Conservation (phyloP, 1,140 invertebrate genomes). For the Copidosoma floridanum region DNA sequence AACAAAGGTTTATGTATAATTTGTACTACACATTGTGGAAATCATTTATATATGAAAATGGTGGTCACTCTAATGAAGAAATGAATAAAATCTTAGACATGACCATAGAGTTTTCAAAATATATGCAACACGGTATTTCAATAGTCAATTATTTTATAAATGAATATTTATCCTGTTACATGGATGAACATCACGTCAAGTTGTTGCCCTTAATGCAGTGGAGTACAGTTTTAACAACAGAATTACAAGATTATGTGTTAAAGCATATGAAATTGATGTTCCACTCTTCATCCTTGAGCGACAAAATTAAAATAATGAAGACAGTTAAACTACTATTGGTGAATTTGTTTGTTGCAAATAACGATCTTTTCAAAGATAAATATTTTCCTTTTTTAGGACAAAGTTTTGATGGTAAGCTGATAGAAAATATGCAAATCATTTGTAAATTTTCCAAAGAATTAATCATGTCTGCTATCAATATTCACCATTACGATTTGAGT, state of each 20-base stretch:
- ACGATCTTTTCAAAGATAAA: slow-evolving; percentile 21
- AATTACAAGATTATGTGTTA: slow-evolving; percentile 39
- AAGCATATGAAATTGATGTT: slow-evolving; percentile 42
- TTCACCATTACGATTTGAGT: slow-evolving; percentile 34
- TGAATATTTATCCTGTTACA: slow-evolving; percentile 44
- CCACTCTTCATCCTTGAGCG: slow-evolving; percentile 37
- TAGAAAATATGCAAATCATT: slow-evolving; percentile 33
- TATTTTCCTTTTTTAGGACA: slow-evolving; percentile 42
- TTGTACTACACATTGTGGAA: slow-evolving; percentile 47
- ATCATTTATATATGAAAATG: slow-evolving; percentile 48
- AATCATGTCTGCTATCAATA: slow-evolving; percentile 38
- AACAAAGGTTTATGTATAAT: slow-evolving; percentile 52
- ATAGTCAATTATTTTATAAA: slow-evolving; percentile 47
- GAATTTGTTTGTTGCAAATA: slow-evolving; percentile 40
- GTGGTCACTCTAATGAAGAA: slow-evolving; percentile 39
- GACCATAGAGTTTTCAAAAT: slow-evolving; percentile 44
- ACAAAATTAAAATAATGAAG: slow-evolving; percentile 45
- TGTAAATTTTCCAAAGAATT: slow-evolving; percentile 31
- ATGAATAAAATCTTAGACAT: slow-evolving; percentile 43
- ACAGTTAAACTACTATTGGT: slow-evolving; percentile 37
- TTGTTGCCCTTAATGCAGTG: slow-evolving; percentile 46
- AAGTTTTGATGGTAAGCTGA: slow-evolving; percentile 28
- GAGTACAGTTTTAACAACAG: slow-evolving; percentile 42
- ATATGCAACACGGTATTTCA: slow-evolving; percentile 51
- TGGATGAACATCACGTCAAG: slow-evolving; percentile 37